These are phyloP conservation scores for Abramis brama DNA, from an alignment of 2,113 vertebrate species.

Conservation along the genomic window DNA sequence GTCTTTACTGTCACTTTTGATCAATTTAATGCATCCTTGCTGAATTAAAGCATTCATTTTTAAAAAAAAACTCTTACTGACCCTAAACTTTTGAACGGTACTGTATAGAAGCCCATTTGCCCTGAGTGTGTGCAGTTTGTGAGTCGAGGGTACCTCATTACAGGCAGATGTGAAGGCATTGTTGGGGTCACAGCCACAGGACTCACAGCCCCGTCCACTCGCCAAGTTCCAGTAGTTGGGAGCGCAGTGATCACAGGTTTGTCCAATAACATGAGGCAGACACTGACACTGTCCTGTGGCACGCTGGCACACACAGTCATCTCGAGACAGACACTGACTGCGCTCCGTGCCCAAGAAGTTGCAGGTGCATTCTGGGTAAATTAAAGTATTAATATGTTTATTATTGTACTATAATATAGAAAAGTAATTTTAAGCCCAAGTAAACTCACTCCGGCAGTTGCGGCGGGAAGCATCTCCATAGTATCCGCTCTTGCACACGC, in stretches of 20 bases:
- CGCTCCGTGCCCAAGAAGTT: constrained; percentile 85
- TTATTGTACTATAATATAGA: neutral
- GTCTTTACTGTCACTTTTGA: too few relatives aligned
- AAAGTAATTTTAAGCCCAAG: neutral
- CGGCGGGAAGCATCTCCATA: constrained; percentile 86
- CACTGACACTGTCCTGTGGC: constrained; percentile 89
- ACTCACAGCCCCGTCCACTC: constrained; percentile 83
- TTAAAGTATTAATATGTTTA: neutral
- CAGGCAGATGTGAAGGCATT: constrained; percentile 83
- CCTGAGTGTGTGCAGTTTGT: neutral
- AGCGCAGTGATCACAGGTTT: constrained; percentile 88
- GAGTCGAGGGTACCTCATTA: constrained; percentile 82
- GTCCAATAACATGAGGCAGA: constrained; percentile 85
- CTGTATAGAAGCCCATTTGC: neutral
- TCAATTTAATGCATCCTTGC: too few relatives aligned
- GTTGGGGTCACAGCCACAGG: constrained; percentile 86
- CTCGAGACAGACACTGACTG: constrained; percentile 81
- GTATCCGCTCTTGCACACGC: constrained; percentile 84
- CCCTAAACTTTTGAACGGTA: neutral
- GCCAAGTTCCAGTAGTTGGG: constrained; percentile 93
- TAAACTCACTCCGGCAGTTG: constrained; percentile 89
- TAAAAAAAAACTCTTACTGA: too few relatives aligned
- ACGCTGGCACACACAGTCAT: constrained; percentile 85
- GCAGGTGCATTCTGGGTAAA: constrained; percentile 86
- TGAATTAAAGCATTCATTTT: too few relatives aligned